phyloP scores from a whole-genome alignment of 2,113 vertebrate species.

The Daubentonia madagascariensis region DNA sequence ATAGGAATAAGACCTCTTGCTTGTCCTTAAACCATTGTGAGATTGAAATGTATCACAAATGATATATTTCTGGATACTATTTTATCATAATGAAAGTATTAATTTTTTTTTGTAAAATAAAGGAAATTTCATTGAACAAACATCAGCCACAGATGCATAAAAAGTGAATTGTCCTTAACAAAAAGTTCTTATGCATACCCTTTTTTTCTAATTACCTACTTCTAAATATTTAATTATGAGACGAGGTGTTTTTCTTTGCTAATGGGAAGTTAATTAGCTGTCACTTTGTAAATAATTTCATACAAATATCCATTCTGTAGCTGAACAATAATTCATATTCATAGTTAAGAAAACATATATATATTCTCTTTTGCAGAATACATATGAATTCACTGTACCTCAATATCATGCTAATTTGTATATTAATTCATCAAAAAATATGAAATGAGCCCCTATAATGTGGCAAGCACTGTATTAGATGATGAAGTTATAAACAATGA shows the following conservation, averaged over 20 bases:
- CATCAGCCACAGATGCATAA: not conserved
- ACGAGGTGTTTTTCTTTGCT: not conserved
- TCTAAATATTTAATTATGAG: constrained; percentile 51
- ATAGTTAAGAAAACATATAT: not conserved
- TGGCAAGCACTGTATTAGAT: not conserved
- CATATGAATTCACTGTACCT: not conserved
- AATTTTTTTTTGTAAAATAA: not conserved
- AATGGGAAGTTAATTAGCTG: not conserved
- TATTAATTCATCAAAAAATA: not conserved
- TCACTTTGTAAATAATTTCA: constrained; percentile 12
- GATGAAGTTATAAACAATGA: not conserved
- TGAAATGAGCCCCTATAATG: not conserved
- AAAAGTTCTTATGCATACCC: not conserved
- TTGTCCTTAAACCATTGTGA: not conserved
- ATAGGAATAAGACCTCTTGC: not conserved
- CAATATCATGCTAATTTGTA: not conserved
- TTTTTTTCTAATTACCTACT: not conserved
- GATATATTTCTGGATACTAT: not conserved
- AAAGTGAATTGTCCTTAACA: not conserved
- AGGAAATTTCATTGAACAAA: not conserved
- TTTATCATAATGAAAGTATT: not conserved
- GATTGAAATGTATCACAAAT: not conserved
- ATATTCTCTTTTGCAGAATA: not conserved
- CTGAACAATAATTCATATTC: not conserved
- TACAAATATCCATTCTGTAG: not conserved